Evolutionary conservation across 2,113 vertebrate genomes (phyloP).

Genomic region (Regulus satrapa): DNA sequence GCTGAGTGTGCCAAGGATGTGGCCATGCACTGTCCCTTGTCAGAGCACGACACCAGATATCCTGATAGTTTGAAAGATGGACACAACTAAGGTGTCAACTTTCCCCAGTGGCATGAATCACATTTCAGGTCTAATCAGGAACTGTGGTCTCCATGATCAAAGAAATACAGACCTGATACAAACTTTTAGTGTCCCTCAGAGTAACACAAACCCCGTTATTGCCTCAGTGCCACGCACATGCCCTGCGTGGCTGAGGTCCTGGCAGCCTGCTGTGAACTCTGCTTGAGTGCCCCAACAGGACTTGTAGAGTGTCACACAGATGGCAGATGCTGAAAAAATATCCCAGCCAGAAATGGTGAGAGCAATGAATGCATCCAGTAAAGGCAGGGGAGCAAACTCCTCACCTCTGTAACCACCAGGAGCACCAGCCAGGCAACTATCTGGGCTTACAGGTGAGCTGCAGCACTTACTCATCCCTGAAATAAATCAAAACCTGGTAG

Average conservation of each 20-base stretch:
- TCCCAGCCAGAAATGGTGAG: background rate
- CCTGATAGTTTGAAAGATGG: background rate
- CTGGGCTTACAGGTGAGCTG: background rate
- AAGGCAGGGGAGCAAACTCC: background rate
- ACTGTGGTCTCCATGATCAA: background rate
- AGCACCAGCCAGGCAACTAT: background rate
- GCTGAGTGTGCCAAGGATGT: background rate
- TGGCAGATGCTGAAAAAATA: background rate
- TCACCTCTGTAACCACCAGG: background rate
- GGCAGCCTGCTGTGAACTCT: background rate
- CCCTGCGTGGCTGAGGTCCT: background rate
- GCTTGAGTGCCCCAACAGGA: background rate
- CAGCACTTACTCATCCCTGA: background rate
- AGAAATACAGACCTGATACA: background rate
- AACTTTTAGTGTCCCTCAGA: background rate
- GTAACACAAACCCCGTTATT: background rate
- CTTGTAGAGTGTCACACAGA: background rate
- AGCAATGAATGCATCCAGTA: background rate
- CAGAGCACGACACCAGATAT: background rate
- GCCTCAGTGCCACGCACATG: rapidly evolving
- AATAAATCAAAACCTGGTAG: background rate
- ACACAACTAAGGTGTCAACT: background rate
- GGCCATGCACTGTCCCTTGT: background rate
- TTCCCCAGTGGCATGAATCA: background rate
- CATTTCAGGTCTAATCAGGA: background rate